Evolutionary conservation across 2,888 invertebrate genomes (phyloP), one percentile per base, ranked within the genome.

Genomic region (Cheilosia urbana): DNA sequence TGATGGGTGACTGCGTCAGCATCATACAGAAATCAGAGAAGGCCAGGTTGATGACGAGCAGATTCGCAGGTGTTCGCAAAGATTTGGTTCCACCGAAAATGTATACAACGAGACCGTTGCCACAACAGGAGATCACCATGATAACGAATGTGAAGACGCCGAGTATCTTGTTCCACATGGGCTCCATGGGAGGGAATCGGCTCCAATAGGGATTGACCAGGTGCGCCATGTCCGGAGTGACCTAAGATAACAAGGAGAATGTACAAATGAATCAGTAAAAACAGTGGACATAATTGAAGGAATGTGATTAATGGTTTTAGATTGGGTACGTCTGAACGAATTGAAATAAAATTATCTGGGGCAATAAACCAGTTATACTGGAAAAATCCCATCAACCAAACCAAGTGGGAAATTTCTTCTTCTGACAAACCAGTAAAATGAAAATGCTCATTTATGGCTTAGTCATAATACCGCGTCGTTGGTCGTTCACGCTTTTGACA

Each of bases 21-120:
- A 98, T 98, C 96, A 98, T 97, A 87, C 96, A 94, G 91, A 98
- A 96, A 77, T 91, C 91, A 75, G 97, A 97, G 92, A 98, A 95
- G 47, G 98, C 98, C 90, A 98, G 94, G 93, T 98, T 98, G 82
- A 98, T 95, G 81, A 98, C 96, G 88, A 98, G 93, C 89, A 98
- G 93, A 92, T 98, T 98, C 87, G 98, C 97, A 58, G 98, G 98
- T 42, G 98, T 97, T 89, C 97, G 95, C 78, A 98, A 87, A 2
- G 91, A 89, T 89, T 92, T 92, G 53, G 92, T 92, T 60, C 91
- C 91, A 82, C 91, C 89, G 76, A 92, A 92, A 79, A 92, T 92
- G 62, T 90, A 92, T 72, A 92, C 90, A 73, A 92, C 92, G 63
- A 91, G 89, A 79, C 92, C 91, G 88, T 92, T 92, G 78, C 92